Conservation (phyloP, 2,888 invertebrate species). For the Orthosia gothica region DNA sequence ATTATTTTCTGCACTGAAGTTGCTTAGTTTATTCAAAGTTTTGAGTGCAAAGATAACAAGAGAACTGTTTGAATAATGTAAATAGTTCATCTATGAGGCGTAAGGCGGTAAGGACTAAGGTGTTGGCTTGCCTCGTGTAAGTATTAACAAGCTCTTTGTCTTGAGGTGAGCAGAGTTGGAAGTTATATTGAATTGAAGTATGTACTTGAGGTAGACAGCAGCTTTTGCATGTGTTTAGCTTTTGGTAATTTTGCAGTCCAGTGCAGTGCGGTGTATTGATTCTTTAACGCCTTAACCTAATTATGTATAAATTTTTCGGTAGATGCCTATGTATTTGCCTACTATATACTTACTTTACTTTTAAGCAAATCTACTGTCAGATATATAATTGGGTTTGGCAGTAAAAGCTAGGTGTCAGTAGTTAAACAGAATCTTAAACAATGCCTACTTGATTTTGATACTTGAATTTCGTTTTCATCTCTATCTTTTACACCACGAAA, state of each 20-base stretch:
- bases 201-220: neutral
- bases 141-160: conserved; percentile 36
- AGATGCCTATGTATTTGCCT: too few species aligned
- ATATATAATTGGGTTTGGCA: too few species aligned
- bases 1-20: conserved; percentile 83
- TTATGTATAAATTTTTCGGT: too few species aligned
- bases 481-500: neutral
- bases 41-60: conserved; percentile 87
- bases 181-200: conserved; percentile 39
- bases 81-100: conserved; percentile 73
- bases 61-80: conserved; percentile 83
- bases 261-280: too few species aligned
- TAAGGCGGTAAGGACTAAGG: conserved; percentile 46
- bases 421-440: too few species aligned
- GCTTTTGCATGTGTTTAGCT: neutral
- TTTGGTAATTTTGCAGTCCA: neutral
- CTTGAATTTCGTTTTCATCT: neutral
- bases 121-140: conserved; percentile 33
- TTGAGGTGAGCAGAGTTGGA: conserved; percentile 11
- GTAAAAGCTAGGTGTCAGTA: too few species aligned
- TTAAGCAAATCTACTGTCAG: too few species aligned
- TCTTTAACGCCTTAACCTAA: too few species aligned
- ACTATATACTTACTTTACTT: too few species aligned
- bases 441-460: neutral
- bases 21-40: conserved; percentile 85